Evolutionary conservation across 2,888 invertebrate species (phyloP), one percentile per base, ranked within the genome.

Genomic region (Apocheima hispidaria): DNA sequence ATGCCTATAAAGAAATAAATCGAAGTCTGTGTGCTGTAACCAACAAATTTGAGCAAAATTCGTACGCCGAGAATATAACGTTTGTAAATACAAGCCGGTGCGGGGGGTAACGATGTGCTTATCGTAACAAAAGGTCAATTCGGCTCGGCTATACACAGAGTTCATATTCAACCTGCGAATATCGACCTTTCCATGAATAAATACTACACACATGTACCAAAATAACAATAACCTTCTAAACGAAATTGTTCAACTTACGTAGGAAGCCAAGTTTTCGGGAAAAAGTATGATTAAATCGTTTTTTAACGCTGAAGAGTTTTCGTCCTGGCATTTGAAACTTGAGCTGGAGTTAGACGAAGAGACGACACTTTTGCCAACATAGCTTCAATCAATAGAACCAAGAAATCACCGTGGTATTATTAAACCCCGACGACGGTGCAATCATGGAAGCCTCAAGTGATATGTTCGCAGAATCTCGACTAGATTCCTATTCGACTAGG

Each of bases 91-190:
- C 30, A 21, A n/a, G 21, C n/a, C 35, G 14, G 59, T 48, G 1
- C 21, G 54, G 10, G 30, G 33, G 18, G 28, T 44, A 53, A 52
- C 21, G 46, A 53, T 7, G 4, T 20, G 44, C 20, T 54, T 58
- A 33, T 56, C 60, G 50, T 41, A 48, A 60, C 38, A 61, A 40
- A 60, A 46, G 36, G 12, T 44, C 38, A 33, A 55, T 60, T 43
- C 43, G 43, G 5, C 28, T 43, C 20, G 28, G 54, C 44, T 26
- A 28, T 20, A 41, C 23, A 44, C 16, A 26, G 30, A 49, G 46
- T 46, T 38, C 4, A 46, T 46, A 53, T 44, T 23, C 10, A 36
- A 46, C 9, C 30, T 38, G 28, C 6, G 14, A 46, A 12, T 38
- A 38, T 38, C 30, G 12, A n/a, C 30, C 30, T 30, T 30, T 30